These are phyloP conservation scores for Ylistrum balloti DNA, from an alignment of 1,140 invertebrate species.

Conservation along the genomic window DNA sequence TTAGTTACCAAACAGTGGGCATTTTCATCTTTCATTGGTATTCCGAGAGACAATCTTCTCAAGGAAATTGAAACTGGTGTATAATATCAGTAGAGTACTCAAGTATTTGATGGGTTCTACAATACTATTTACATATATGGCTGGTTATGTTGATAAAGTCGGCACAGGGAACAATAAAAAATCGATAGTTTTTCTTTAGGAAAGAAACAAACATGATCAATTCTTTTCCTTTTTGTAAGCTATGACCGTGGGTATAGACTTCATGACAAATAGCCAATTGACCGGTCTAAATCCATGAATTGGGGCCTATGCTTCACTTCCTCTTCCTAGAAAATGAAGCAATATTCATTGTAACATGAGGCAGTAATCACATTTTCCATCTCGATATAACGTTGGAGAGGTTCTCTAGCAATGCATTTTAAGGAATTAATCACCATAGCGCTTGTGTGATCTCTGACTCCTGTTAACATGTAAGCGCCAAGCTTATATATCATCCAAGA, in stretches of 20 bases:
- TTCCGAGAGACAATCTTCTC: not conserved
- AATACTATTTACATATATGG: not conserved
- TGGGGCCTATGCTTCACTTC: not conserved
- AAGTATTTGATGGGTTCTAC: not conserved
- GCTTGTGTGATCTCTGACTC: too few relatives aligned
- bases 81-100: not conserved
- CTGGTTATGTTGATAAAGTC: not conserved
- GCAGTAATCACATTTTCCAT: not conserved
- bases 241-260: not conserved
- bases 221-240: not conserved
- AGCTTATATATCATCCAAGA: too few relatives aligned
- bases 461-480: too few relatives aligned
- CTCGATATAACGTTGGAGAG: not conserved
- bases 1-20: not conserved
- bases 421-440: too few relatives aligned
- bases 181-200: not conserved
- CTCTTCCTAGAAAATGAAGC: not conserved
- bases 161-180: not conserved
- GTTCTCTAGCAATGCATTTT: not conserved
- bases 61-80: not conserved
- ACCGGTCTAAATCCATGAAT: not conserved
- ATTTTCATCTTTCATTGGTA: not conserved
- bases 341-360: not conserved
- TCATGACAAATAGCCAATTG: slow-evolving; percentile 8
- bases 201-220: not conserved